phyloP scores from a whole-genome alignment of 2,888 invertebrate species.

The Drosophila anomelani region DNA sequence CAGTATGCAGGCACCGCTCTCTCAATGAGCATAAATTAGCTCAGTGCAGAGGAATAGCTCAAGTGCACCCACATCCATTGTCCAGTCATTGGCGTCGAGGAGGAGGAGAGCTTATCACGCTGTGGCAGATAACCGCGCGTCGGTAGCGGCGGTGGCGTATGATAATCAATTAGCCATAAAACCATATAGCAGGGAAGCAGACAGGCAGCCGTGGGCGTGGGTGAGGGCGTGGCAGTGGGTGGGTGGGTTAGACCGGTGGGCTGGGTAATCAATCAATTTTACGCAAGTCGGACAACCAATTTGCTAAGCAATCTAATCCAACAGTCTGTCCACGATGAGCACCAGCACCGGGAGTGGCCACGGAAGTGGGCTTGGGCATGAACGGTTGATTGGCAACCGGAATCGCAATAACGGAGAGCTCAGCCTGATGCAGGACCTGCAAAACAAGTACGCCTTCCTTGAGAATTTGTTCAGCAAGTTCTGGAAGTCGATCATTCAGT shows the following conservation, averaged over 20 bases:
- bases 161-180: slow-evolving; percentile 48
- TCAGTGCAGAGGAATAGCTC: slow-evolving; percentile 8
- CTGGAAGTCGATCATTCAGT: slow-evolving; percentile 81
- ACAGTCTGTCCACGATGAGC: slow-evolving; percentile 41
- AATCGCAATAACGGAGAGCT: slow-evolving; percentile 13
- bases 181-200: slow-evolving; percentile 1
- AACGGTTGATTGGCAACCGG: slow-evolving; percentile 5
- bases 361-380: neutral
- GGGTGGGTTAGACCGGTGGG: neutral
- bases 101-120: slow-evolving; percentile 17
- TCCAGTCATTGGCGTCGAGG: slow-evolving; percentile 16
- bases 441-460: slow-evolving; percentile 82
- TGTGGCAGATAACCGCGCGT: slow-evolving; percentile 11
- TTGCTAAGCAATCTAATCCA: slow-evolving; percentile 29
- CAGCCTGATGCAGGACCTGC: slow-evolving; percentile 79
- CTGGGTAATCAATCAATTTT: slow-evolving; percentile 46
- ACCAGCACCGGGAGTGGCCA: slow-evolving; percentile 25
- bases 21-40: slow-evolving; percentile 30
- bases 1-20: slow-evolving; percentile 5
- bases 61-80: slow-evolving; percentile 23
- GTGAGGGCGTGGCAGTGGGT: neutral
- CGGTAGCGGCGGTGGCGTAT: slow-evolving; percentile 9
- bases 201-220: neutral
- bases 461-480: slow-evolving; percentile 81
- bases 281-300: slow-evolving; percentile 36